These are phyloP conservation scores for Lasioglossum pauxillum DNA, from an alignment of 2,888 invertebrate species.

Conservation along the genomic window DNA sequence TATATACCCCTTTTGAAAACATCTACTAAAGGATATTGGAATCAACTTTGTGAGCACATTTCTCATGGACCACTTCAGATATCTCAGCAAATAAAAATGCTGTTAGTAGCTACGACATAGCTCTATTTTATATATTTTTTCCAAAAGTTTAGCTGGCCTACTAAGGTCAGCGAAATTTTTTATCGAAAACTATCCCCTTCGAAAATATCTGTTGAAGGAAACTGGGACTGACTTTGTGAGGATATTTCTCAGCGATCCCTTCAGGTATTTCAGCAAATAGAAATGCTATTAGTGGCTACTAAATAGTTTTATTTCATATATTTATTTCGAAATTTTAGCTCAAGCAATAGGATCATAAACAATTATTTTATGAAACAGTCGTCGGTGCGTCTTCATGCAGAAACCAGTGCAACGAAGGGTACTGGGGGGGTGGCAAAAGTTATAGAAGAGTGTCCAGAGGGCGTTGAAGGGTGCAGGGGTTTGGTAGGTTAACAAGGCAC, in stretches of 20 bases:
- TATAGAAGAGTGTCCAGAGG: not conserved
- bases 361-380: not conserved
- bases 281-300: not conserved
- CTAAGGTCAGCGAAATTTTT: too few species aligned
- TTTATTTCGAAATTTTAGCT: not conserved
- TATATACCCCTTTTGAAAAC: too few species aligned
- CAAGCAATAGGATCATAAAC: accelerated
- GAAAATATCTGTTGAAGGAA: not conserved
- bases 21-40: not conserved
- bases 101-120: not conserved
- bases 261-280: not conserved
- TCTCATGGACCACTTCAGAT: not conserved
- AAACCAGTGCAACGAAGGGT: not conserved
- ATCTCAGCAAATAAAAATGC: not conserved
- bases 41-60: not conserved
- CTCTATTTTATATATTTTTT: not conserved
- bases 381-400: not conserved
- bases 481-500: slow-evolving; percentile 1
- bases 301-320: not conserved
- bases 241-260: not conserved
- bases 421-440: not conserved
- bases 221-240: not conserved
- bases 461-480: not conserved
- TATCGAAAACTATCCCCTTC: too few species aligned
- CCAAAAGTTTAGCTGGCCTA: not conserved